These are phyloP conservation scores for Dinocampus coccinellae DNA, from an alignment of 2,888 invertebrate genomes.

Conservation along the genomic window DNA sequence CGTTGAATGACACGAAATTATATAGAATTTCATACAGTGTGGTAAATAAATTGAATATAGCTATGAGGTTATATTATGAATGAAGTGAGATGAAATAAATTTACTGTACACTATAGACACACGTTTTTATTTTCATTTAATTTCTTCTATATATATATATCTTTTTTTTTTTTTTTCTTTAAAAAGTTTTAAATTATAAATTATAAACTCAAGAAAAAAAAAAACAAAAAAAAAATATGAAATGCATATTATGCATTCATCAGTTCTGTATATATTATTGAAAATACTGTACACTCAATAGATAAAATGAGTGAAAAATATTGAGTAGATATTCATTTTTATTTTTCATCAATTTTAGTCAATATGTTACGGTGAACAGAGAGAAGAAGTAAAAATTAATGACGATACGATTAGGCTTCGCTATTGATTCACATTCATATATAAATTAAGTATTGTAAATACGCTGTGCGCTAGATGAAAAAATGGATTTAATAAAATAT, in stretches of 20 bases:
- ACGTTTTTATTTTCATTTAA: background rate
- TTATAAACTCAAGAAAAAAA: too few species aligned
- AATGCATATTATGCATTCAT: slow-evolving; percentile 34
- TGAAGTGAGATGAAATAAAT: slow-evolving; percentile 12
- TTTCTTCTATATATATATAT: too few species aligned
- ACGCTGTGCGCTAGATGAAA: slow-evolving; percentile 35
- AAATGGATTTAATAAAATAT: slow-evolving; percentile 21
- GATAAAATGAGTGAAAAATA: background rate
- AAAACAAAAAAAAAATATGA: too few species aligned
- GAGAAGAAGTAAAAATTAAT: background rate
- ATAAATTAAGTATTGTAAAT: slow-evolving; percentile 35
- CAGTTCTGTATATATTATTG: slow-evolving; percentile 41
- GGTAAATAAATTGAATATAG: background rate
- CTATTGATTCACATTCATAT: slow-evolving; percentile 45
- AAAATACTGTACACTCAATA: background rate
- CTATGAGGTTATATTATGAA: slow-evolving; percentile 4
- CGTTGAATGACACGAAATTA: slow-evolving; percentile 46
- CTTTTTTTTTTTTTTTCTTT: background rate
- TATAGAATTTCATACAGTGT: slow-evolving; percentile 9
- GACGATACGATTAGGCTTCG: slow-evolving; percentile 38
- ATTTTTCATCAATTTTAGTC: background rate
- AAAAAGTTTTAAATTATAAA: background rate
- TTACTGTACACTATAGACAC: background rate
- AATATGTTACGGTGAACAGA: slow-evolving; percentile 2
- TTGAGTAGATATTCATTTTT: background rate